These are phyloP conservation scores for Acrocephalus arundinaceus DNA, from an alignment of 2,113 vertebrate genomes.

Conservation along the genomic window DNA sequence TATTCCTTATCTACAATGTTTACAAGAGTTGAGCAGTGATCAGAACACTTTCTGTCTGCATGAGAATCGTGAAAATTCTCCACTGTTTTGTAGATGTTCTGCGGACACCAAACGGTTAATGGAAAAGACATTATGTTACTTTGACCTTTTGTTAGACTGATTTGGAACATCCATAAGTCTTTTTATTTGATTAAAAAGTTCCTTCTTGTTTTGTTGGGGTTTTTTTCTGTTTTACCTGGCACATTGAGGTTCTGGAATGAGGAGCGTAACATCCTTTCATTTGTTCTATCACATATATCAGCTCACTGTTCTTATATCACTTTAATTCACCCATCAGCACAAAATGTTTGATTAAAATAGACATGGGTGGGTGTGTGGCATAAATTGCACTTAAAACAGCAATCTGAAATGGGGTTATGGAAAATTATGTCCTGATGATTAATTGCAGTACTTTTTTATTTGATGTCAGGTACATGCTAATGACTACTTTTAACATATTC, in stretches of 20 bases:
- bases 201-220: neutral
- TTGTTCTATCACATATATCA: neutral
- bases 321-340: conserved; percentile 4
- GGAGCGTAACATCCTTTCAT: neutral
- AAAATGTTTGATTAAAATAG: conserved; percentile 58
- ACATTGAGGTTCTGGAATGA: neutral
- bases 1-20: neutral
- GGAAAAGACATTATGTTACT: neutral
- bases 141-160: neutral
- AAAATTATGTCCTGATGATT: conserved; percentile 15
- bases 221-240: neutral
- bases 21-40: neutral
- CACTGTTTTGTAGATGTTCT: neutral
- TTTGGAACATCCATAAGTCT: neutral
- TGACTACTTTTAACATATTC: neutral
- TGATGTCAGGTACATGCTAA: neutral
- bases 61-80: neutral
- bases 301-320: neutral
- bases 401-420: neutral
- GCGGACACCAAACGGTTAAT: neutral
- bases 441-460: conserved; percentile 5
- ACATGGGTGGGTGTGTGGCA: neutral
- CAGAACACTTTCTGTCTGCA: neutral
- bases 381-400: conserved; percentile 35
- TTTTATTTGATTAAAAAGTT: neutral